Evolutionary conservation across 1,140 invertebrate species (phyloP).

Genomic region (Hermetia illucens): DNA sequence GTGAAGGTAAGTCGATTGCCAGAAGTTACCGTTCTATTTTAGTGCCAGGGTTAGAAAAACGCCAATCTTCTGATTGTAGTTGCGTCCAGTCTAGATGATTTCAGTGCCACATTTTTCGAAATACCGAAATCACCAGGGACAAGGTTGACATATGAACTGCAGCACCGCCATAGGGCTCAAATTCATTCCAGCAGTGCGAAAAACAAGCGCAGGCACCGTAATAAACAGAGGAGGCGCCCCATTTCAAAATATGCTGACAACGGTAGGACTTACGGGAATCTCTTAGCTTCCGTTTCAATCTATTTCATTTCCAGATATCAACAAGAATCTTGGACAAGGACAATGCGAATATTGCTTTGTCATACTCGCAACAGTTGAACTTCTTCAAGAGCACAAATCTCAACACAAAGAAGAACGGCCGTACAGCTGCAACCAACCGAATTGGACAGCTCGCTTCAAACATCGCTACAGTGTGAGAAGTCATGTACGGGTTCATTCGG

Average conservation of each 20-base stretch:
- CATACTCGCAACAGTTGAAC: neutral
- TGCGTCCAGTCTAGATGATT: no score
- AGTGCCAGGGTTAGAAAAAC: no score
- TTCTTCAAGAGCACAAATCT: neutral
- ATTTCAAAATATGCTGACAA: neutral
- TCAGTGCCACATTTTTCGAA: no score
- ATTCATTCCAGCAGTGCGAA: neutral
- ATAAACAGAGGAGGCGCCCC: neutral
- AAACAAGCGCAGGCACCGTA: neutral
- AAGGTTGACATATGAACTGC: no score
- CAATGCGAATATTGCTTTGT: neutral
- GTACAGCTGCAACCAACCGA: neutral
- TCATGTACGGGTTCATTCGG: neutral
- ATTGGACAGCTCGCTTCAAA: neutral
- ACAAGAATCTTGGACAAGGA: neutral
- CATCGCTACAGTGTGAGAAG: neutral
- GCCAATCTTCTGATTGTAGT: no score
- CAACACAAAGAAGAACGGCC: neutral
- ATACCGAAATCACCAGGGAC: no score
- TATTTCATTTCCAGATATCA: neutral
- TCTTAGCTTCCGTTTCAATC: neutral
- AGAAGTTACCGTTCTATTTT: no score
- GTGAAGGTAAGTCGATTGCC: no score
- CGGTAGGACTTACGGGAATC: neutral
- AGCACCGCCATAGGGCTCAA: neutral